A percentile compares a stretch with the other conserved stretches of the same genome.
Conservation (phyloP, 2,888 invertebrate species). For the Geotrupes spiniger region DNA sequence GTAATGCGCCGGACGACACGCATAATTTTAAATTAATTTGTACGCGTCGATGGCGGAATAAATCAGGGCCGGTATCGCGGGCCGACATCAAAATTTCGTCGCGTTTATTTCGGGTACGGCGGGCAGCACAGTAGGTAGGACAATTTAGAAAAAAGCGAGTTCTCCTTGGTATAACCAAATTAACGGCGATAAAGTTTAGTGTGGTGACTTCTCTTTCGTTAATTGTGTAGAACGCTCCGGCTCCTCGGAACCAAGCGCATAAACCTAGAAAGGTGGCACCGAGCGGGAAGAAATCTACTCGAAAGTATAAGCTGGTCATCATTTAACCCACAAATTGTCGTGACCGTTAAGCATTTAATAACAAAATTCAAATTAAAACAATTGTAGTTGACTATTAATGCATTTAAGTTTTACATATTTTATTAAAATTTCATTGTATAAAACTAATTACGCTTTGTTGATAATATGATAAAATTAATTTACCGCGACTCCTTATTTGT, state of each 20-base stretch:
- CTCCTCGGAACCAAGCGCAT: neutral
- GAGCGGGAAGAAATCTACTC: too few relatives aligned
- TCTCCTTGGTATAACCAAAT: slow-evolving; percentile 26
- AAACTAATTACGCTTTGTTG: too few relatives aligned
- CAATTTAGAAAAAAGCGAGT: slow-evolving; percentile 22
- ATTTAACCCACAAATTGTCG: too few relatives aligned
- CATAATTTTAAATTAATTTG: slow-evolving; percentile 18
- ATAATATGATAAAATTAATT: too few relatives aligned
- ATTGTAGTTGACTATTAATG: too few relatives aligned
- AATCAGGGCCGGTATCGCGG: slow-evolving; percentile 13
- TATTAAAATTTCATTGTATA: too few relatives aligned
- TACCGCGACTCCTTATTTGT: too few relatives aligned
- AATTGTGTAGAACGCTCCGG: slow-evolving; percentile 25
- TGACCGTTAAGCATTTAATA: too few relatives aligned
- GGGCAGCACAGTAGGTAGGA: neutral
- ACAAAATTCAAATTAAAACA: too few relatives aligned
- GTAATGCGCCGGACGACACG: slow-evolving; percentile 3
- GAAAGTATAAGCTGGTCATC: too few relatives aligned
- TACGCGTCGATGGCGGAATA: slow-evolving; percentile 16
- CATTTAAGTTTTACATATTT: too few relatives aligned
- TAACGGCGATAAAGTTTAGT: slow-evolving; percentile 28
- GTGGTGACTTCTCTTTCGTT: slow-evolving; percentile 25
- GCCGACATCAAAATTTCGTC: slow-evolving; percentile 1
- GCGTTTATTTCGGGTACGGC: neutral
- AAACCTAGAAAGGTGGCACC: too few relatives aligned